Base-by-base conservation (phyloP, 1,140 invertebrate species). In the Danaus plexippus region DNA sequence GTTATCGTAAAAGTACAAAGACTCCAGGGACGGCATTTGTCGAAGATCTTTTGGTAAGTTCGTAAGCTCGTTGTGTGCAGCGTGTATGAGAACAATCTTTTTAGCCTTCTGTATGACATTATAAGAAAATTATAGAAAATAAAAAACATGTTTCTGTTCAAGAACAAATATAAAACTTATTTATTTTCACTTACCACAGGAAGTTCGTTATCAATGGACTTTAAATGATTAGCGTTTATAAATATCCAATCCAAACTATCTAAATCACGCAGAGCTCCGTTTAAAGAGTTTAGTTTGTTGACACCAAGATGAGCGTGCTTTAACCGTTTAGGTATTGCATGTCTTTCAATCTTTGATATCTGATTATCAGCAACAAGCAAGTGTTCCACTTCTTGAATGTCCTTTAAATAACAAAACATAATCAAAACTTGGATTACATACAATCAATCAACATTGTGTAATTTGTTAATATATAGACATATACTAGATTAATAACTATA, bases 161-260 rank as follows among this genome's bases (percentile, higher is more conserved):
- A 15, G 15, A 3, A 15, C 15, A 15, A 15, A 15, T 3, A 1
- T 15, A 15, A 15, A 15, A 15, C 1, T 15, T 1, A 15, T 8
- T 52, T 47, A 43, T 45, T 42, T 42, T 45, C 60, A 77, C 82
- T 81, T 67, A 89, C 87, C 49, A 85, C 83, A 9, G 94, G 94
- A 58, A 95, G 73, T 80, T 95, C 92, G 18, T 90, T 90, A 12
- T 95, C 93, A 57, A 95, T 83, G 10, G 90, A 89, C 50, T 90
- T 90, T 40, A 95, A 82, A 48, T 92, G 88, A 73, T 95, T 95
- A 12, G 90, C 88, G 73, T 94, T 94, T 22, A 95, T 90, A 52
- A 94, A 91, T 43, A 95, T 88, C 90, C 93, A 94, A 69, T 93
- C 90, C 11, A 95, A 79, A 52, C 92, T 89, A 61, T 91, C 89